A percentile compares a stretch with the other conserved stretches of the same genome.
Evolutionary conservation across 1,140 invertebrate genomes (phyloP).

Genomic region (Drosophila littoralis): DNA sequence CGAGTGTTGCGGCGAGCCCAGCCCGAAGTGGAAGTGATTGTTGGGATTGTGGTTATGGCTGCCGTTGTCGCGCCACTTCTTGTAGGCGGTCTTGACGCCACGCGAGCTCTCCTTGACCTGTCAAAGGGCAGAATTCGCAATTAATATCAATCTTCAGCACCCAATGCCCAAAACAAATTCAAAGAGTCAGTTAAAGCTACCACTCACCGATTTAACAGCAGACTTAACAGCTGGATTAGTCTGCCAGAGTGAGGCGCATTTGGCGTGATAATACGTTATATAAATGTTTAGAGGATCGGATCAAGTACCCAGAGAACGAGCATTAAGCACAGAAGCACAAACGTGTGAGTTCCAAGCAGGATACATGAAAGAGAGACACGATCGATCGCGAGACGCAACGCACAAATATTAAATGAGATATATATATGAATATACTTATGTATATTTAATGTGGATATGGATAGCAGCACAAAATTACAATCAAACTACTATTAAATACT

Average conservation of each 20-base stretch:
- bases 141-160: neutral
- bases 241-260: constrained; percentile 85
- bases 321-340: constrained; percentile 63
- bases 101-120: constrained; percentile 92
- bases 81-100: constrained; percentile 90
- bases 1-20: constrained; percentile 84
- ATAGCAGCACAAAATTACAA: constrained; percentile 20
- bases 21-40: constrained; percentile 74
- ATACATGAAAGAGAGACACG: constrained; percentile 67
- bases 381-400: constrained; percentile 41
- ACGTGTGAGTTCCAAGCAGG: constrained; percentile 67
- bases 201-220: constrained; percentile 91
- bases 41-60: constrained; percentile 64
- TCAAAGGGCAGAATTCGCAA: neutral
- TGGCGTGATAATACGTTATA: constrained; percentile 46
- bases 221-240: constrained; percentile 93
- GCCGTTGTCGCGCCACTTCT: constrained; percentile 86
- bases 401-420: constrained; percentile 56
- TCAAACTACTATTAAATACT: constrained; percentile 31
- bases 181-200: constrained; percentile 37
- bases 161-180: neutral
- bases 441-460: constrained; percentile 11
- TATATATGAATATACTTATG: constrained; percentile 17
- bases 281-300: constrained; percentile 24
- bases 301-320: constrained; percentile 44